Percentiles rank a stretch among this genome's conserved stretches.
These are phyloP conservation scores for Diarsia dahlii DNA, from an alignment of 2,888 invertebrate genomes.

Conservation along the genomic window DNA sequence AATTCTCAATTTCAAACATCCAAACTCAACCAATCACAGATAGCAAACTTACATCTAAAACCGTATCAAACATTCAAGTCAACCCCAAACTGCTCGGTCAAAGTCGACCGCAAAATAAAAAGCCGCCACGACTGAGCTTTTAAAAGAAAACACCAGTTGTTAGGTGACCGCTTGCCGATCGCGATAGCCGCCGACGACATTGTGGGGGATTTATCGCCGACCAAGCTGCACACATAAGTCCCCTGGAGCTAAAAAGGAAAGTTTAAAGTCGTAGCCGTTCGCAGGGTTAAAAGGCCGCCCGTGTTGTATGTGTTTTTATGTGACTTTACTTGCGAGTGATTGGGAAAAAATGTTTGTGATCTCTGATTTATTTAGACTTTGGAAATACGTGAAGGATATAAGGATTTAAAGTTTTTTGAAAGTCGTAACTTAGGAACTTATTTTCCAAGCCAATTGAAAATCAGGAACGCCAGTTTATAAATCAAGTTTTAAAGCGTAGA, in stretches of 20 bases:
- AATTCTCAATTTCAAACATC: slow-evolving; percentile 23
- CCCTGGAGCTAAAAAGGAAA: slow-evolving; percentile 69
- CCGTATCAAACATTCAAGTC: slow-evolving; percentile 61
- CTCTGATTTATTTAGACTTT: slow-evolving; percentile 26
- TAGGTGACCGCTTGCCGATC: slow-evolving; percentile 69
- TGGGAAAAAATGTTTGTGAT: slow-evolving; percentile 41
- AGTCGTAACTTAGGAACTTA: neutral
- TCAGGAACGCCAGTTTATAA: neutral
- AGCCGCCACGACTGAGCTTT: slow-evolving; percentile 61
- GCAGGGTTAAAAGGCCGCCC: slow-evolving; percentile 59
- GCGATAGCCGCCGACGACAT: slow-evolving; percentile 69
- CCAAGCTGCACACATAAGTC: slow-evolving; percentile 69
- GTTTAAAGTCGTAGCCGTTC: slow-evolving; percentile 63
- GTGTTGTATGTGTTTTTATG: slow-evolving; percentile 59
- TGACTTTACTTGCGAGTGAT: slow-evolving; percentile 35
- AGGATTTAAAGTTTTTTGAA: neutral
- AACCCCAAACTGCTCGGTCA: slow-evolving; percentile 56
- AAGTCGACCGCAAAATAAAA: slow-evolving; percentile 68
- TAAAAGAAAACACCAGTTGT: slow-evolving; percentile 70
- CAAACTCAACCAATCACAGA: slow-evolving; percentile 45
- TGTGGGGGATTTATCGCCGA: slow-evolving; percentile 69
- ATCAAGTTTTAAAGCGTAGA: neutral
- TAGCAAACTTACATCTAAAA: slow-evolving; percentile 55
- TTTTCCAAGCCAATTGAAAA: slow-evolving; percentile 5
- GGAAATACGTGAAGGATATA: neutral